These are phyloP conservation scores for Morinoia aosen DNA, from an alignment of 2,888 invertebrate species.

Conservation along the genomic window DNA sequence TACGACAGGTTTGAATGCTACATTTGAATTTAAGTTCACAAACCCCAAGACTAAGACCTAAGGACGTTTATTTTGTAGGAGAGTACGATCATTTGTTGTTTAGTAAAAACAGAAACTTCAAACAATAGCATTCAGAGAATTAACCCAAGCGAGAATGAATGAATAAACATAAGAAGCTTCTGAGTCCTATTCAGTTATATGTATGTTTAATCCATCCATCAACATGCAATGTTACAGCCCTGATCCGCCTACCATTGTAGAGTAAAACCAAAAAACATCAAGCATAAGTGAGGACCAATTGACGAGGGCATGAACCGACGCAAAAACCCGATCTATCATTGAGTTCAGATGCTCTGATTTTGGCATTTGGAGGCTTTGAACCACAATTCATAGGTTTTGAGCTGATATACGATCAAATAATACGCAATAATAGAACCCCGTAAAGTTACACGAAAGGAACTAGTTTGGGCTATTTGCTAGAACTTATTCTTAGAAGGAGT, in stretches of 20 bases:
- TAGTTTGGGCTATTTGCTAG: background rate
- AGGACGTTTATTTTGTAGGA: background rate
- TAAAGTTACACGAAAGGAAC: background rate
- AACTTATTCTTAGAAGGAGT: background rate
- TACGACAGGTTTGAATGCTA: background rate
- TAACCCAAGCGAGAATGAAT: background rate
- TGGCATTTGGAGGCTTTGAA: background rate
- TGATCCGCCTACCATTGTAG: background rate
- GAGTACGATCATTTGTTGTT: background rate
- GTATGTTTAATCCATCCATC: background rate
- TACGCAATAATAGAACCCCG: background rate
- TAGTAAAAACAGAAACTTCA: background rate
- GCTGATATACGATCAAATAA: background rate
- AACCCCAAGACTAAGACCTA: background rate
- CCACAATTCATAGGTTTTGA: background rate
- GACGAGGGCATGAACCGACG: background rate
- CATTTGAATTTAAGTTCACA: background rate
- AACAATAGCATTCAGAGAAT: background rate
- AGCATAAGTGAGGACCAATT: background rate
- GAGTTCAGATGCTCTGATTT: background rate
- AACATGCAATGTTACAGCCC: background rate
- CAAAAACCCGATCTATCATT: background rate
- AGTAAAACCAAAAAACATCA: background rate
- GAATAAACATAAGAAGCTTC: background rate
- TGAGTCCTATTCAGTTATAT: background rate